Percentiles rank a stretch among this genome's conserved stretches.
These are phyloP conservation scores for Anoplophora glabripennis DNA, from an alignment of 1,140 invertebrate genomes.

Conservation along the genomic window DNA sequence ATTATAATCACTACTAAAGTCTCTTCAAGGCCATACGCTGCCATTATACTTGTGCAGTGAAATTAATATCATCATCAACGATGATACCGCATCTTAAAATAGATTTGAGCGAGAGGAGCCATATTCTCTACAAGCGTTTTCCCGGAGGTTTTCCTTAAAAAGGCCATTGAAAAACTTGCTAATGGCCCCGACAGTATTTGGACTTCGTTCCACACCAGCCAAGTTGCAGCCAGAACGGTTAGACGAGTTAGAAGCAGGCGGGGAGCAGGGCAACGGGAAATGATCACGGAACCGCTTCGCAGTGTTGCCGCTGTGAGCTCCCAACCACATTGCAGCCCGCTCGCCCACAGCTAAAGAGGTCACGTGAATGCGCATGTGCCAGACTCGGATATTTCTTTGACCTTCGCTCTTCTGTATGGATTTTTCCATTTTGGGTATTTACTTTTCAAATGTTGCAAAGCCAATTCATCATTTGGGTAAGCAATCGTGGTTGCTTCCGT, in stretches of 20 bases:
- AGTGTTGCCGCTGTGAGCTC: conserved; percentile 1
- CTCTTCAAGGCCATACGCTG: too few species aligned
- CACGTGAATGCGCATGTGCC: neutral
- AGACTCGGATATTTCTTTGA: neutral
- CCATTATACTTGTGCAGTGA: too few species aligned
- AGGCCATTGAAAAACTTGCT: too few species aligned
- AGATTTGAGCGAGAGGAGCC: too few species aligned
- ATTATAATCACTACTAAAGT: too few species aligned
- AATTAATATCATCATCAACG: too few species aligned
- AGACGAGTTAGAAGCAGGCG: neutral
- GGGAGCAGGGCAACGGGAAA: neutral
- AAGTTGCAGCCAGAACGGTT: neutral
- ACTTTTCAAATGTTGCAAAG: conserved; percentile 1
- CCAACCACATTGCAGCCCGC: neutral
- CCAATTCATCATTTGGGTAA: neutral
- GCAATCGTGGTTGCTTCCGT: neutral
- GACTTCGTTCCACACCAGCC: neutral
- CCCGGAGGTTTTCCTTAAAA: too few species aligned
- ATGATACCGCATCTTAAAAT: too few species aligned
- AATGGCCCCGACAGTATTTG: conserved; percentile 4
- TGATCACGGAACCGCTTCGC: conserved; percentile 3
- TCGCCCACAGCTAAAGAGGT: neutral
- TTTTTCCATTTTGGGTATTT: conserved; percentile 9
- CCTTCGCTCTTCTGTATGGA: conserved; percentile 7
- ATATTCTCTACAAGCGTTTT: too few species aligned